phyloP scores from a whole-genome alignment of 2,888 invertebrate species.

The Blera fallax region DNA sequence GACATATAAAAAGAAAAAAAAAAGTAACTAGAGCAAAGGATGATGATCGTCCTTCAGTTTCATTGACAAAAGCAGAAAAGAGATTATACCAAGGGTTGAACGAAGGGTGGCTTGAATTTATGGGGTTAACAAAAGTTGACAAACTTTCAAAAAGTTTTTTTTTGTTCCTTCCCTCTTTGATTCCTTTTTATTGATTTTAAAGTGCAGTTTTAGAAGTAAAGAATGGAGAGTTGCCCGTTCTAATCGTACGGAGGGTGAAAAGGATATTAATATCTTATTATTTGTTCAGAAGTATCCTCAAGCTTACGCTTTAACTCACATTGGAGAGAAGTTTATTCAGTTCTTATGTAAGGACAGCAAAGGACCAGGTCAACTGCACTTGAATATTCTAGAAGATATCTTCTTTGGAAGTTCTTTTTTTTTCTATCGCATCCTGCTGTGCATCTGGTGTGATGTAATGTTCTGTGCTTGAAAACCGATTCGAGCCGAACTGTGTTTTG shows the following conservation, averaged over 20 bases:
- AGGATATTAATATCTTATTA: neutral
- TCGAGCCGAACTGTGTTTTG: neutral
- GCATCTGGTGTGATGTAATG: neutral
- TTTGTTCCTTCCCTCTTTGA: no score
- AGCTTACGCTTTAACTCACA: neutral
- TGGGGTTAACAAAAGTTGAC: conserved; percentile 11
- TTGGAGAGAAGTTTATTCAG: neutral
- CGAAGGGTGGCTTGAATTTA: neutral
- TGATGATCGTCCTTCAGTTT: conserved; percentile 27
- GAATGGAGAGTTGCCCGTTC: neutral
- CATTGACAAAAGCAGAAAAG: conserved; percentile 6
- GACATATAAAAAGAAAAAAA: neutral
- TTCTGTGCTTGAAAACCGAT: neutral
- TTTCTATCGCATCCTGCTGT: neutral
- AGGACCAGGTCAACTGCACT: neutral
- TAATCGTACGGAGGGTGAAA: neutral
- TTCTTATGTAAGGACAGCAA: neutral
- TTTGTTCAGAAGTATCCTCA: neutral
- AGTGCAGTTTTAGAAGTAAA: neutral
- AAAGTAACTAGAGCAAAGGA: conserved; percentile 18
- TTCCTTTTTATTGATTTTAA: conserved; percentile 5
- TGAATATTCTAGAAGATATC: neutral
- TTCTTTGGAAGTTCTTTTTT: neutral
- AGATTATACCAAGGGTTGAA: neutral
- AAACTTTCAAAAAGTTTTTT: neutral